phyloP scores from a whole-genome alignment of 2,888 invertebrate species.

The Tridacna gigas region DNA sequence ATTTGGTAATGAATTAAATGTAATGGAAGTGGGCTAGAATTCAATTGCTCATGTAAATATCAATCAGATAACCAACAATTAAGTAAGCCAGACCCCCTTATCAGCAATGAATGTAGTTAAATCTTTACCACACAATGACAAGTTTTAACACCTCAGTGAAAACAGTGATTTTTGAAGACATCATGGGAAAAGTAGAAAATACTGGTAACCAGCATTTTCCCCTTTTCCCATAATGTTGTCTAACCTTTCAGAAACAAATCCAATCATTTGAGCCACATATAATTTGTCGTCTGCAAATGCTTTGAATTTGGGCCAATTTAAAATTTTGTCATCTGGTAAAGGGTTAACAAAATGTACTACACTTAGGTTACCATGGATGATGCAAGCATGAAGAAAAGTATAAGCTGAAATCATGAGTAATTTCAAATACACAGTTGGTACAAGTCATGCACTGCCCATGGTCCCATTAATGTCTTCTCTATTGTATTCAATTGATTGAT shows the following conservation, averaged over 20 bases:
- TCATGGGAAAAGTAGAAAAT: constrained; percentile 1
- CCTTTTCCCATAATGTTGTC: neutral
- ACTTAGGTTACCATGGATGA: no score
- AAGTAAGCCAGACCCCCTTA: neutral
- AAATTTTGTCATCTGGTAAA: neutral
- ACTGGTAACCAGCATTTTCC: neutral
- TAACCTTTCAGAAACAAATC: neutral
- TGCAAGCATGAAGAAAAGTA: no score
- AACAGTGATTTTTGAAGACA: neutral
- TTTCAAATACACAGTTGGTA: no score
- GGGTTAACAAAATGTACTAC: no score
- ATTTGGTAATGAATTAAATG: no score
- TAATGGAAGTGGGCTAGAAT: no score
- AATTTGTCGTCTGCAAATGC: neutral
- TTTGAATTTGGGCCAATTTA: neutral
- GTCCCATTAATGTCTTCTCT: no score
- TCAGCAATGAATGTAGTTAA: neutral
- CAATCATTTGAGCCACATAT: neutral
- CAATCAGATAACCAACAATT: neutral
- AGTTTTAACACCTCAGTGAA: neutral
- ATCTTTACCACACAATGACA: neutral
- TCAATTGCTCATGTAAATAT: no score
- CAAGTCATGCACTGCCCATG: no score
- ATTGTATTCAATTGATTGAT: no score
- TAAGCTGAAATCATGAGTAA: no score